These are phyloP conservation scores for Biston stratarius DNA, from an alignment of 2,888 invertebrate genomes.

Conservation along the genomic window DNA sequence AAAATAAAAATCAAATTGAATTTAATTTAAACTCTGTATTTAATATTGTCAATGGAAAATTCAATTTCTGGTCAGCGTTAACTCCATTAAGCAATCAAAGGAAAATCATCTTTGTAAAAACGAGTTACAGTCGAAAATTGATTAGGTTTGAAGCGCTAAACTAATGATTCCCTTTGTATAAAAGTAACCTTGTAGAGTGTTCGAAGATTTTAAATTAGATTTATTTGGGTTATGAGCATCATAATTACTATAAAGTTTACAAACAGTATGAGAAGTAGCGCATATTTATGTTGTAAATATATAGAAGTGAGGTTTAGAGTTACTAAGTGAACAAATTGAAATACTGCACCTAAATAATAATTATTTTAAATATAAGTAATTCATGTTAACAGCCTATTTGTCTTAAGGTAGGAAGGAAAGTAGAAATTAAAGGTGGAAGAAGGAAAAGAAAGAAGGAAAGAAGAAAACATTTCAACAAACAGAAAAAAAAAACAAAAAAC, in stretches of 20 bases:
- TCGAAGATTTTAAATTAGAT: slow-evolving; percentile 30
- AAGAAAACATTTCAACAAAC: too few relatives aligned
- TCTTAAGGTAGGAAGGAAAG: too few relatives aligned
- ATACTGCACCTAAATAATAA: too few relatives aligned
- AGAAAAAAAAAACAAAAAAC: too few relatives aligned
- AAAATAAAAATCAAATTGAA: background rate
- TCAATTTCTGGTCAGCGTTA: slow-evolving; percentile 23
- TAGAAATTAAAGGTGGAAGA: too few relatives aligned
- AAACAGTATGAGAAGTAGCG: background rate
- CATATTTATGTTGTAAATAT: background rate
- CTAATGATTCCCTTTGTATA: slow-evolving; percentile 28
- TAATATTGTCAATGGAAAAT: slow-evolving; percentile 21
- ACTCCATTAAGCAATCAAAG: slow-evolving; percentile 27
- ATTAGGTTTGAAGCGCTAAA: slow-evolving; percentile 19
- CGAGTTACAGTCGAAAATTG: slow-evolving; percentile 24
- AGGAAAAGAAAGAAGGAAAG: too few relatives aligned
- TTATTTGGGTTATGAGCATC: slow-evolving; percentile 28
- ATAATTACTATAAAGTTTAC: slow-evolving; percentile 4
- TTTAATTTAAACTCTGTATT: background rate
- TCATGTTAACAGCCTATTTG: too few relatives aligned
- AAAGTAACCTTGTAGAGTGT: slow-evolving; percentile 25
- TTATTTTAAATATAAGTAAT: too few relatives aligned
- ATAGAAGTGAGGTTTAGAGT: too few relatives aligned
- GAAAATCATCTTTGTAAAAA: slow-evolving; percentile 29
- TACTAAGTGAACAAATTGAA: too few relatives aligned